Evolutionary conservation across 2,797 vertebrate species (phyloP), one percentile per base, ranked within the genome.

Genomic region (Thripadectes ignobilis): DNA sequence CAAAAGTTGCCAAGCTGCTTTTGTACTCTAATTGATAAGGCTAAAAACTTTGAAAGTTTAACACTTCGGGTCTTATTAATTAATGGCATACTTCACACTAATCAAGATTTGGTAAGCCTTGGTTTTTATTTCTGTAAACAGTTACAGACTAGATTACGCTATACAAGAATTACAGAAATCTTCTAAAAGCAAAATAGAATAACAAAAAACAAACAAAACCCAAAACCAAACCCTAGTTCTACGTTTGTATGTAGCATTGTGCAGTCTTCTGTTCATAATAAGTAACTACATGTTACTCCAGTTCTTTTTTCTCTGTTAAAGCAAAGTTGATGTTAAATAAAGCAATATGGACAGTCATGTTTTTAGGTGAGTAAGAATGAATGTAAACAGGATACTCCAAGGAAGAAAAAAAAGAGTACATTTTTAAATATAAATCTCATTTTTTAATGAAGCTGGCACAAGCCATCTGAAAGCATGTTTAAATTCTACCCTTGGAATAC

Each of bases 161-260:
- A 26, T 27, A 67, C 14, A 80, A 77, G 91, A 83, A 29, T 21
- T 32, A 74, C 8, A 77, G 21, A 63, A 10, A 26, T n/a, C 39
- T 52, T 69, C 32, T 43, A 12, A 19, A 32, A 36, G 2, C 26
- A 30, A 39, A 29, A 14, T 55, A 38, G 18, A 38, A 59, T 52
- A 27, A 59, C 38, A 59, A 12, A 24, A 24, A 49, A 14, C 48
- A 26, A 49, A 26, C 48, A 54, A 58, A 39, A 11, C 0, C 5
- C 18, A 7, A 29, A 69, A 4, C 9, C 5, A 32, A 57, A 41
- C 29, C 18, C 19, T 39, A 43, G 34, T 41, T 72, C 39, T 61
- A 32, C 0, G 2, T 54, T 65, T 51, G 30, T 15, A 38, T 2
- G 6, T 8, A 49, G n/a, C 24, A 67, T 7, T 43, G 4, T 66